Base-by-base conservation (phyloP, 2,797 vertebrate genomes). In the Hirundo rustica region DNA sequence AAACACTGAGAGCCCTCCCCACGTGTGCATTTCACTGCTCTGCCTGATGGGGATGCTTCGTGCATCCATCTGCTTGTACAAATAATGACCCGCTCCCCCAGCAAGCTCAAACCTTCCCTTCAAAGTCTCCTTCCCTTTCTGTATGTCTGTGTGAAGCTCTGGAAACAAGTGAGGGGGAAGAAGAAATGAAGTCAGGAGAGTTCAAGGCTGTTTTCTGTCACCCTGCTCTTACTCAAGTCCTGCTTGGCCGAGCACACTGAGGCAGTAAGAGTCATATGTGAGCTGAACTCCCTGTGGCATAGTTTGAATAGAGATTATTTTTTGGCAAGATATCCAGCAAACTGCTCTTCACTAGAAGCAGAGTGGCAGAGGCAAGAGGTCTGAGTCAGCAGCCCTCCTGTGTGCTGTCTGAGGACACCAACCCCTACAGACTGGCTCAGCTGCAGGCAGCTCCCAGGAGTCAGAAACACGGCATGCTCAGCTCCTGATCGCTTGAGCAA, bases 1-100 rank as follows among this genome's bases (percentile, higher is more conserved):
- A 74, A 51, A 79, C n/a, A 70, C 8, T 40, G 19, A 93, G 68
- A 80, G 51, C 29, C 29, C 57, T 47, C 54, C 48, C 36, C 62
- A 44, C 1, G 7, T 0, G 6, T 13, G 7, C 2, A 11, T 10
- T 40, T 18, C 22, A 2, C 44, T 50, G 62, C 45, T 25, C 36
- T 78, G 68, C 30, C 66, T 48, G 16, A 16, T 2, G 6, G 55
- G 64, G 34, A 83, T 9, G 9, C 32, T 30, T 19, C 0, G 2
- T 25, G n/a, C 5, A 0, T 21, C 80, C 53, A 45, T 61, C 48
- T 86, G 50, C 54, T 66, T 3, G 0, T 14, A 54, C 13, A 71
- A 53, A 61, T 4, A 22, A n/a, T 5, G 19, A 40, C 22, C 30
- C 62, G 13, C 29, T 42, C 71, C 23, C 25, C 40, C 76, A 51